Percentiles rank a stretch among this genome's conserved stretches.
phyloP scores from a whole-genome alignment of 2,797 vertebrate species.

The Typhlichthys eigenmanni region DNA sequence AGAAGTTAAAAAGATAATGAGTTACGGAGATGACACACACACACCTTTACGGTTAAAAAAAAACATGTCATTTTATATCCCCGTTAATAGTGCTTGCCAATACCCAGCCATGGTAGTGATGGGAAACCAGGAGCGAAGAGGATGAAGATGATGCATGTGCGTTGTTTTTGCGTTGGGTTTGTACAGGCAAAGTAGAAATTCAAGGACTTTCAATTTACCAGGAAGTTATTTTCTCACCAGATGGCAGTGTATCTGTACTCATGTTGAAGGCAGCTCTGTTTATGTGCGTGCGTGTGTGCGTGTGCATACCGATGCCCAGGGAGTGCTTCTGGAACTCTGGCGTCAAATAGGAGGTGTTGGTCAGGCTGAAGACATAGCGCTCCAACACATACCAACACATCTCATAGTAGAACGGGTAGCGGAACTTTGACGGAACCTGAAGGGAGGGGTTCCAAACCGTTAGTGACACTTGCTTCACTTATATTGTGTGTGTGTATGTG shows the following conservation, averaged over 20 bases:
- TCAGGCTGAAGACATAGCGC: slow-evolving; percentile 93
- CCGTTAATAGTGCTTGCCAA: too few relatives aligned
- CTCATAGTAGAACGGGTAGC: slow-evolving; percentile 96
- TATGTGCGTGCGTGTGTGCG: not conserved
- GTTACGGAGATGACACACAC: too few relatives aligned
- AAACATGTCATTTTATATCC: too few relatives aligned
- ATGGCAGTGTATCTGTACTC: not conserved
- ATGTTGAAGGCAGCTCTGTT: not conserved
- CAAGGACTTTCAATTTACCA: not conserved
- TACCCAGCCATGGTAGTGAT: too few relatives aligned
- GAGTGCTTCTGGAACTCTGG: slow-evolving; percentile 96
- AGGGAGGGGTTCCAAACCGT: not conserved
- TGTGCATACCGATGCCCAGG: slow-evolving; percentile 86
- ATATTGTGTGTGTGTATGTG: too few relatives aligned
- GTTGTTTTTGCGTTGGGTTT: too few relatives aligned
- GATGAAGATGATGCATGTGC: too few relatives aligned
- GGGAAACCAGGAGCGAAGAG: too few relatives aligned
- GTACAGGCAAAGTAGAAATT: too few relatives aligned
- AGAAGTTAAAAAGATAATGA: too few relatives aligned
- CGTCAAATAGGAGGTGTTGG: slow-evolving; percentile 90
- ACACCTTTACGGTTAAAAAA: too few relatives aligned
- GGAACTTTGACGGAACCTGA: slow-evolving; percentile 95
- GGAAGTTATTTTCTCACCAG: not conserved
- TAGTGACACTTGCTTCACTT: too few relatives aligned
- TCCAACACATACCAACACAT: slow-evolving; percentile 99